Conservation (phyloP, 2,888 invertebrate species). For the Muscina levida region DNA sequence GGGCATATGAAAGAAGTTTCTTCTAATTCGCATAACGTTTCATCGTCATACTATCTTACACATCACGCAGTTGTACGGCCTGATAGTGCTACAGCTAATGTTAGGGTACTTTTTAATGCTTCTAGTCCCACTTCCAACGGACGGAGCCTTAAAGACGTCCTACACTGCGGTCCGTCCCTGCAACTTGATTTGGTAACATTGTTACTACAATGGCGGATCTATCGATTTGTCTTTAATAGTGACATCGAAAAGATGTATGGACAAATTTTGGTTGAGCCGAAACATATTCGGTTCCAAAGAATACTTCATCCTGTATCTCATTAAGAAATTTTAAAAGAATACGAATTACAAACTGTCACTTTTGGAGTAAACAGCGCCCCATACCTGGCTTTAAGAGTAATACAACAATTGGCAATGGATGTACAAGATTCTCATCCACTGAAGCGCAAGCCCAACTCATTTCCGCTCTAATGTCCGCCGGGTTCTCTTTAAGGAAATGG, state of each 20-base stretch:
- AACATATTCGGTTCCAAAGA: background rate
- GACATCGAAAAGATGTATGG: conserved; percentile 64
- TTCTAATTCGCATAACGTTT: background rate
- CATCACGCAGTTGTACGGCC: conserved; percentile 61
- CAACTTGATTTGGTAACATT: conserved; percentile 50
- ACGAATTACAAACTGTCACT: conserved; percentile 51
- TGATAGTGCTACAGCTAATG: conserved; percentile 53
- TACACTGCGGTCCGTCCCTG: conserved; percentile 55
- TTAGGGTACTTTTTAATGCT: conserved; percentile 64
- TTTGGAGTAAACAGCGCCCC: conserved; percentile 61
- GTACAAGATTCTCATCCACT: background rate
- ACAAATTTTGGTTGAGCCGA: background rate
- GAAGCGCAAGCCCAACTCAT: background rate
- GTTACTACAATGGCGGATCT: conserved; percentile 44
- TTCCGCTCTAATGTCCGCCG: too few relatives aligned
- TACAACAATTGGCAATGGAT: conserved; percentile 40
- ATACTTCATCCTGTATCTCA: background rate
- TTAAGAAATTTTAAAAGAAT: background rate
- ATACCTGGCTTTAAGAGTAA: conserved; percentile 50
- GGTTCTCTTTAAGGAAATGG: too few relatives aligned
- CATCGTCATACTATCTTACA: conserved; percentile 3
- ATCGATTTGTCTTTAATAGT: conserved; percentile 55
- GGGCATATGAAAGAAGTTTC: conserved; percentile 39
- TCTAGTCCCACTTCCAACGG: conserved; percentile 50
- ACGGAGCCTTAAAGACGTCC: conserved; percentile 41